Evolutionary conservation across 2,113 vertebrate genomes (phyloP), one percentile per base, ranked within the genome.

Genomic region (Antechinus stuartii): DNA sequence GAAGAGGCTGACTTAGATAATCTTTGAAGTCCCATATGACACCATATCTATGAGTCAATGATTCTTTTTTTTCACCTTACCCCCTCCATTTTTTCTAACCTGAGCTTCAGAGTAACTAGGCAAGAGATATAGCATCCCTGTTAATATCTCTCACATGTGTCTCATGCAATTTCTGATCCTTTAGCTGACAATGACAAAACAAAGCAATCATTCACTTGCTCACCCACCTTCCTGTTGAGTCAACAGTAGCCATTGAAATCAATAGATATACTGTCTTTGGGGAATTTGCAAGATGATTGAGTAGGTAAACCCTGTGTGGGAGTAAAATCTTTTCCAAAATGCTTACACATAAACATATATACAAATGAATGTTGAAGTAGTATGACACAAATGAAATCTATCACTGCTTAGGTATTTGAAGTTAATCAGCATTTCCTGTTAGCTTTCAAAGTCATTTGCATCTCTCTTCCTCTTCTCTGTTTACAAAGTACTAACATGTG

Each of bases 361-460:
- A 42, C 11, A 91, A 84, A 92, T 90, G 42, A 47, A 93, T 93
- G 93, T 16, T 54, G 90, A 93, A 96, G 42, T n/a, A 19, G 3
- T 30, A 4, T 22, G 0, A 5, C 42, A 95, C 94, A 92, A 42
- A 61, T 26, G 55, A 91, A 91, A 50, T 50, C 46, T 35, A 30
- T 30, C n/a, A 90, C 90, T 68, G 10, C 56, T 53, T 90, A 35
- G 46, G 26, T 11, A 10, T 14, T 5, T 76, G 26, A 42, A 10
- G 46, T 89, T 94, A 54, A 95, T 92, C 53, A 91, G 35, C 26
- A 61, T 92, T 96, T 96, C 90, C 93, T 95, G 12, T 95, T 96
- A 94, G 35, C 50, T 54, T 91, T 61, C 68, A 89, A 6, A 76
- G 23, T 93, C 30, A 6, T 84, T 19, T 24, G 76, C 68, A 10